Evolutionary conservation across 2,113 vertebrate genomes (phyloP).

Genomic region (Labeo rohita): DNA sequence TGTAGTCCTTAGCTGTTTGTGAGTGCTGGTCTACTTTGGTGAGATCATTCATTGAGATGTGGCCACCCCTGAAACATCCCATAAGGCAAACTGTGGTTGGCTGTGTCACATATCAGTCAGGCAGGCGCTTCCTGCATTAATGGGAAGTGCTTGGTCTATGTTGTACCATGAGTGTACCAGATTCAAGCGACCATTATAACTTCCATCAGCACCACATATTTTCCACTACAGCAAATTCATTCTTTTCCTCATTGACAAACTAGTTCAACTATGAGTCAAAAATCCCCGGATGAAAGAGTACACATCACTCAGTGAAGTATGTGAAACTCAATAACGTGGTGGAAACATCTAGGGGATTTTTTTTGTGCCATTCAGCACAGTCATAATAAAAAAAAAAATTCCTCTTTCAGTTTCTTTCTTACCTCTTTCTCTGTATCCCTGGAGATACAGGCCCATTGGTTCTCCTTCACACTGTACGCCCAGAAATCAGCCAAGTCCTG

Average conservation of each 20-base stretch:
- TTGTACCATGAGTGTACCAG: not conserved
- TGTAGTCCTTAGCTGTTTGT: not conserved
- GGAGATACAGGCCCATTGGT: slow-evolving; percentile 97
- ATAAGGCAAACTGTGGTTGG: not conserved
- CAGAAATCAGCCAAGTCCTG: slow-evolving; percentile 99
- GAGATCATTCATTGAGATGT: not conserved
- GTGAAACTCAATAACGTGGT: not conserved
- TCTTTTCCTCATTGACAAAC: not conserved
- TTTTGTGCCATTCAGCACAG: not conserved
- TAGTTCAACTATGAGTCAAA: not conserved
- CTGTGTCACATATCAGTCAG: not conserved
- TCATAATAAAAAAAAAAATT: slow-evolving; percentile 22
- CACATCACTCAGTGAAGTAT: not conserved
- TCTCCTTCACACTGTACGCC: slow-evolving; percentile 97
- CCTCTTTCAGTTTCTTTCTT: slow-evolving; percentile 27
- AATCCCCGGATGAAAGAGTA: not conserved
- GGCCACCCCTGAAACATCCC: not conserved
- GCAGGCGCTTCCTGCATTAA: not conserved
- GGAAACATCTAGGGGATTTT: not conserved
- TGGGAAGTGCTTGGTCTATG: not conserved
- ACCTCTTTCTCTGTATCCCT: slow-evolving; percentile 98
- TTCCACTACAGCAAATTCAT: not conserved
- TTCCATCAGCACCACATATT: not conserved
- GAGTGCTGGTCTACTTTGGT: not conserved
- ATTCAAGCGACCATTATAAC: not conserved